A percentile compares a stretch with the other conserved stretches of the same genome.
Evolutionary conservation across 1,140 invertebrate species (phyloP).

Genomic region (Anoplophora glabripennis): DNA sequence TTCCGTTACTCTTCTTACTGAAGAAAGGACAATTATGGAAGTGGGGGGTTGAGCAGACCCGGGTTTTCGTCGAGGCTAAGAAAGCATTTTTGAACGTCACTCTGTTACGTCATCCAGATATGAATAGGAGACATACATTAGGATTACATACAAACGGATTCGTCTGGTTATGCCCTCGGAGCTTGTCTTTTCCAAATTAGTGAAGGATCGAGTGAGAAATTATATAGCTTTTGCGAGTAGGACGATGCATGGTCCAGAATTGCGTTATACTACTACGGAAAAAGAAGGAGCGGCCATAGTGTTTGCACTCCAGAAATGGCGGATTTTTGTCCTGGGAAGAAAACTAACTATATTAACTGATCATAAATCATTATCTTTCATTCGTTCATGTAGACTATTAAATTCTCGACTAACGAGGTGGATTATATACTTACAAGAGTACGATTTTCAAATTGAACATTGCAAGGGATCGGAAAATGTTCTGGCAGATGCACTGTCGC

Average conservation of each 20-base stretch:
- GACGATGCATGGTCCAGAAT: slow-evolving; percentile 3
- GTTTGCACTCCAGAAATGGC: neutral
- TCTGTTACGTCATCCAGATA: neutral
- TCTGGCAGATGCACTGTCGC: neutral
- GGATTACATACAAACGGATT: slow-evolving; percentile 2
- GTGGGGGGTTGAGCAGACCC: neutral
- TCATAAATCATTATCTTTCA: slow-evolving; percentile 1
- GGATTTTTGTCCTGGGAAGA: neutral
- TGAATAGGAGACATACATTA: neutral
- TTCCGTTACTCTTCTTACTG: no score
- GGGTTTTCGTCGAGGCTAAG: slow-evolving; percentile 1
- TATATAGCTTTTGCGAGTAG: no score
- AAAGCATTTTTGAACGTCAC: slow-evolving; percentile 2
- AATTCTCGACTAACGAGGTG: slow-evolving; percentile 1
- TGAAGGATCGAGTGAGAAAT: no score
- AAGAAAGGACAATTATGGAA: neutral
- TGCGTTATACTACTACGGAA: neutral
- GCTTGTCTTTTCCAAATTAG: no score
- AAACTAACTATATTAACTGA: slow-evolving; percentile 1
- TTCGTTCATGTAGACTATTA: neutral
- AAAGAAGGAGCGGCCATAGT: neutral
- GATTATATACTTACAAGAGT: slow-evolving; percentile 8
- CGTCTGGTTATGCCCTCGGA: no score
- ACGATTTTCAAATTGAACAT: slow-evolving; percentile 6
- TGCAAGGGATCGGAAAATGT: slow-evolving; percentile 6